phyloP scores from a whole-genome alignment of 2,797 vertebrate genomes.

The Malacoctenus gilli region DNA sequence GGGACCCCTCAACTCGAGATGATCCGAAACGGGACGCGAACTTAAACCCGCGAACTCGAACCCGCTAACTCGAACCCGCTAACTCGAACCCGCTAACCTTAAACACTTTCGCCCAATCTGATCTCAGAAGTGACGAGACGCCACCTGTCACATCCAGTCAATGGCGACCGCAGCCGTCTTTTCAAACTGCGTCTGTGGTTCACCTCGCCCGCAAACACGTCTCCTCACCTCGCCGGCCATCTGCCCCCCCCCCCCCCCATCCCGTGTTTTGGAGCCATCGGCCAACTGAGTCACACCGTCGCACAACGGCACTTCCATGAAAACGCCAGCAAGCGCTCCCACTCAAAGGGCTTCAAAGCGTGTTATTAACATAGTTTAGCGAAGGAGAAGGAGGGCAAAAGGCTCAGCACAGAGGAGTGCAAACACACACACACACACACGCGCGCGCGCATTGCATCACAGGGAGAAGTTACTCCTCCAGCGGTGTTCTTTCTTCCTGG shows the following conservation, averaged over 20 bases:
- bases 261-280: slow-evolving; percentile 54
- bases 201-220: slow-evolving; percentile 34
- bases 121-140: neutral
- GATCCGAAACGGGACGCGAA: slow-evolving; percentile 7
- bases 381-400: slow-evolving; percentile 54
- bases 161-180: slow-evolving; percentile 24
- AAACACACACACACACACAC: slow-evolving; percentile 33
- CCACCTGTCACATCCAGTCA: slow-evolving; percentile 14
- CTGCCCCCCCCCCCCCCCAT: slow-evolving; percentile 37
- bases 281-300: slow-evolving; percentile 57
- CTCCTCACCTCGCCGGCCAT: slow-evolving; percentile 37
- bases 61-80: too few species aligned
- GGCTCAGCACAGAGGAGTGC: slow-evolving; percentile 51
- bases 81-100: too few species aligned
- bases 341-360: slow-evolving; percentile 56
- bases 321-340: slow-evolving; percentile 64
- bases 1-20: slow-evolving; percentile 25
- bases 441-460: slow-evolving; percentile 54
- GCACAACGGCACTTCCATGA: slow-evolving; percentile 63
- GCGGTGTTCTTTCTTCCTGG: slow-evolving; percentile 13
- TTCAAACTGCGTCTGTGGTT: slow-evolving; percentile 22
- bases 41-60: too few species aligned
- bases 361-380: slow-evolving; percentile 77
- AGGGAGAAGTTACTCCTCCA: slow-evolving; percentile 34
- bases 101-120: too few species aligned